Base-by-base conservation (phyloP, 2,888 invertebrate genomes). In the Agriopis leucophaearia region DNA sequence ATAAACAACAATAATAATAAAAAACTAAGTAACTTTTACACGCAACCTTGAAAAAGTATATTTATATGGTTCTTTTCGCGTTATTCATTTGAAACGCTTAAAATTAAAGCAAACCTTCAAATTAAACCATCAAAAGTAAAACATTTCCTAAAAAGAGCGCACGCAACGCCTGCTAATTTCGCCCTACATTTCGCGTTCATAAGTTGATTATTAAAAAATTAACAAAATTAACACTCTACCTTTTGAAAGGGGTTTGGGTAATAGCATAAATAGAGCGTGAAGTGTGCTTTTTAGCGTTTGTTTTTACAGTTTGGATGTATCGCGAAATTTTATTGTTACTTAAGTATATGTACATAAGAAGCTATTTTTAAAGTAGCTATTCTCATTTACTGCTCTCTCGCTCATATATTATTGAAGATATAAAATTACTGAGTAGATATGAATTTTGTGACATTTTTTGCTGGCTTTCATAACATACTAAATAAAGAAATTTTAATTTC, bases 181-280 rank as follows among this genome's bases (percentile, higher is more conserved):
- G 75, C 70, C 64, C 78, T 65, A 75, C 66, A 75, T 75, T 78
- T 58, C 38, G 62, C 58, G 57, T 62, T 77, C 73, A 71, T 80
- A 75, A 71, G 64, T 71, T 77, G 78, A 80, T 82, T 80, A 81
- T 81, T 77, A 73, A 75, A 72, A 76, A 76, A 82, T 81, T 79
- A 81, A 76, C 69, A 66, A 48, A 71, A 66, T 82, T 80, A 82
- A 75, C 66, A 56, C 66, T 64, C 58, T 3, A 44, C 48, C 16
- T 51, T 50, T 16, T 48, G 42, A 63, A 63, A 54, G 54, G 58
- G 55, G 64, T 61, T 68, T 67, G 54, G 45, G 69, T 70, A 72
- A 64, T 40, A 65, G 35, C 64, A 47, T 35, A 45, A 58, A 54
- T 35, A 45, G 56, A 54, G 71, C 75, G 77, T 64, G 69, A 76